Conservation (phyloP, 2,888 invertebrate genomes). For the Tachina fera region DNA sequence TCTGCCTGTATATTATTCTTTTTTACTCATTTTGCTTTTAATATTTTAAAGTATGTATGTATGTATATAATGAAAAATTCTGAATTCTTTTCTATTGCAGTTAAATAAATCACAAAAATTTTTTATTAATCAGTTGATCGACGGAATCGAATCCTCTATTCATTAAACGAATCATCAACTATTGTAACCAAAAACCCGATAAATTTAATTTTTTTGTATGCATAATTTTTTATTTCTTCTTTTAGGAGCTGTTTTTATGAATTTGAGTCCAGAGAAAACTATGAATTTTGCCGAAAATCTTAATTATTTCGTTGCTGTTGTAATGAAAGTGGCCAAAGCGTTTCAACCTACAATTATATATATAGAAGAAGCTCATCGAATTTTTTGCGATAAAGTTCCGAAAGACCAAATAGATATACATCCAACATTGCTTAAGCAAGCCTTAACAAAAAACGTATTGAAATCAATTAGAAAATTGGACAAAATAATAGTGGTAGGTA, state of each 20-base stretch:
- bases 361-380: constrained; percentile 84
- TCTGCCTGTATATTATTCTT: no score
- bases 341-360: constrained; percentile 86
- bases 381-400: constrained; percentile 84
- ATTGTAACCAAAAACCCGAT: no score
- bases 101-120: no score
- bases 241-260: constrained; percentile 85
- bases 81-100: no score
- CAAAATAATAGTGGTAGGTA: constrained; percentile 84
- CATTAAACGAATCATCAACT: no score
- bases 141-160: no score
- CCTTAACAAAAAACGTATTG: constrained; percentile 84
- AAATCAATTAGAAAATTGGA: constrained; percentile 85
- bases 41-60: no score
- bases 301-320: constrained; percentile 86
- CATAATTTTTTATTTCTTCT: neutral
- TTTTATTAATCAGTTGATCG: no score
- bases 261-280: constrained; percentile 86
- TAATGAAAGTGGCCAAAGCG: constrained; percentile 85
- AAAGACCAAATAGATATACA: constrained; percentile 80
- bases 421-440: constrained; percentile 84
- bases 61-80: no score
- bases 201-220: neutral
- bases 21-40: no score
- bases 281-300: constrained; percentile 85